Conservation (phyloP, 2,113 vertebrate genomes). For the Triplophysa dalaica region DNA sequence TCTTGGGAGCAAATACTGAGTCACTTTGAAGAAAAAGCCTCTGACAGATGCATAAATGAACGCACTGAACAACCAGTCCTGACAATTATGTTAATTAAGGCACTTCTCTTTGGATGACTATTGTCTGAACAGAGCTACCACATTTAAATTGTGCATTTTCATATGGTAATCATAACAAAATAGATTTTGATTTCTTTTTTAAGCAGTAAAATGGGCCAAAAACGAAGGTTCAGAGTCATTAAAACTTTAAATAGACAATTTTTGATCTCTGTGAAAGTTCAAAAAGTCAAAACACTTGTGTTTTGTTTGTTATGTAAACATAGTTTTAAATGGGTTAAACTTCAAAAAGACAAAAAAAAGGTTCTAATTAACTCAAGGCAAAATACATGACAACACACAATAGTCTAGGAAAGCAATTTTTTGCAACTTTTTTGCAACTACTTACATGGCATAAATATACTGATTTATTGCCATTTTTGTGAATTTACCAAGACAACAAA, state of each 20-base stretch:
- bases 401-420: neutral
- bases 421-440: too few species aligned
- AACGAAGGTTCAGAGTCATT: conserved; percentile 20
- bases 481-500: too few species aligned
- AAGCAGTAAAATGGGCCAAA: conserved; percentile 13
- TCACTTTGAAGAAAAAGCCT: too few species aligned
- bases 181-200: neutral
- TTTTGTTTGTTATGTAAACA: too few species aligned
- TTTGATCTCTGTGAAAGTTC: too few species aligned
- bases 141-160: neutral
- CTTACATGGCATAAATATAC: neutral
- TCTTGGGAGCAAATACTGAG: too few species aligned
- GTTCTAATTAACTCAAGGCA: too few species aligned
- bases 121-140: conserved; percentile 3
- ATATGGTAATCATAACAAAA: conserved; percentile 23
- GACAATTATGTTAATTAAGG: neutral
- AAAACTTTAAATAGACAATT: too few species aligned
- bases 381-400: too few species aligned
- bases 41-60: neutral
- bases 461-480: neutral
- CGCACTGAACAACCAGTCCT: neutral
- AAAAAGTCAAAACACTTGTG: too few species aligned
- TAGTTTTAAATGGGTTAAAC: too few species aligned
- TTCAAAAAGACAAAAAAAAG: too few species aligned
- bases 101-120: neutral